Evolutionary conservation across 2,113 vertebrate species (phyloP), one percentile per base, ranked within the genome.

Genomic region (Xiphias gladius): DNA sequence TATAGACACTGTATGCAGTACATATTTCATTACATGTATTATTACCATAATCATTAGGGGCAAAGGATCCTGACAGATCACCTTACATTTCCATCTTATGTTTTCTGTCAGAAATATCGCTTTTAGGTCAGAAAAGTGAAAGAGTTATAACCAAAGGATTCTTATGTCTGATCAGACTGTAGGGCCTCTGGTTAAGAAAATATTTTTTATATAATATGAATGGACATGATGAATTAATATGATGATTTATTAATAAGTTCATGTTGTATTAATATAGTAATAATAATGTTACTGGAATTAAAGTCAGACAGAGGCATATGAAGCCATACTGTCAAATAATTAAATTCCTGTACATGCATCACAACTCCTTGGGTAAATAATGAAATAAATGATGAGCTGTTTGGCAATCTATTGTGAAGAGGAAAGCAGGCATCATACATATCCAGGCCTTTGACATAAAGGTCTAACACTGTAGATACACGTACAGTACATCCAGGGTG

Each of bases 401-500:
- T 41, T 54, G 57, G 22, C 37, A 30, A 19, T n/a, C n/a, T n/a
- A n/a, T n/a, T n/a, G n/a, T n/a, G 14, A 22, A 35, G 32, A 54
- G 28, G 14, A 73, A 61, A 61, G 13, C 0, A 46, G 39, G n/a
- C 30, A 20, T 59, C 48, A 48, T 5, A 28, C 12, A 46, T n/a
- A 43, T 62, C 35, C 17, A 63, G 54, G 62, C 12, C 13, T 72
- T 17, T 12, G 19, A 35, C 20, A 55, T 13, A 59, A 39, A 54
- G 10, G 7, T 35, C 39, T 22, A 72, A 67, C 9, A 13, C 14
- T n/a, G 61, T 43, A 69, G 24, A 63, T 35, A 54, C 6, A 72
- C 57, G 73, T 30, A n/a, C 30, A 80, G 73, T 30, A n/a, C 30
- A 80, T 83, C 74, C 5, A 72, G 48, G 54, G 71, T 41, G 80